These are phyloP conservation scores for Dryobates pubescens DNA, from an alignment of 2,797 vertebrate species.

Conservation along the genomic window DNA sequence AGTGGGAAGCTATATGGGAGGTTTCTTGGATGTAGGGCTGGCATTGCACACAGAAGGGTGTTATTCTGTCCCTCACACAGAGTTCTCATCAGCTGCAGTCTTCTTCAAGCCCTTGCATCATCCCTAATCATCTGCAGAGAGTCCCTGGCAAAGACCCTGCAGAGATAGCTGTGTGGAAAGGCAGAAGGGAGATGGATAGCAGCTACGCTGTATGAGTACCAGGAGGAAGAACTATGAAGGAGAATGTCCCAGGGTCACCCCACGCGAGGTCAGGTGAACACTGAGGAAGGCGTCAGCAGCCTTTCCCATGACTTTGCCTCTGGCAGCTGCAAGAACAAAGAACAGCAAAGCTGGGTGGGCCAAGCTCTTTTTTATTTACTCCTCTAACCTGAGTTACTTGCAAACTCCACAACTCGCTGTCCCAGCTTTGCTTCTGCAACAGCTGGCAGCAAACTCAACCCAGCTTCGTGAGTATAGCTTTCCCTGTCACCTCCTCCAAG, in stretches of 20 bases:
- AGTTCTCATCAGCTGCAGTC: background rate
- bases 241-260: background rate
- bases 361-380: background rate
- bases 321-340: background rate
- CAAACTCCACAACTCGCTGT: conserved; percentile 22
- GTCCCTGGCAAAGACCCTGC: background rate
- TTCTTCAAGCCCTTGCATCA: background rate
- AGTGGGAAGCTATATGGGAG: background rate
- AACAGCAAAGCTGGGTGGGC: conserved; percentile 1
- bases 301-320: background rate
- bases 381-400: background rate
- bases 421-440: conserved; percentile 5
- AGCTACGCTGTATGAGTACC: background rate
- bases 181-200: accelerated
- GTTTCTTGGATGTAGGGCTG: background rate
- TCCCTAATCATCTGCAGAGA: background rate
- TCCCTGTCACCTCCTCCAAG: background rate
- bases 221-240: background rate
- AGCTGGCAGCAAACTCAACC: background rate
- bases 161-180: background rate
- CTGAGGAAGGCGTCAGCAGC: background rate
- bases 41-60: accelerated
- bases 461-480: background rate
- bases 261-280: background rate
- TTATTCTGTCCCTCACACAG: background rate